Base-by-base conservation (phyloP, 2,113 vertebrate species). In the Clarias magur region DNA sequence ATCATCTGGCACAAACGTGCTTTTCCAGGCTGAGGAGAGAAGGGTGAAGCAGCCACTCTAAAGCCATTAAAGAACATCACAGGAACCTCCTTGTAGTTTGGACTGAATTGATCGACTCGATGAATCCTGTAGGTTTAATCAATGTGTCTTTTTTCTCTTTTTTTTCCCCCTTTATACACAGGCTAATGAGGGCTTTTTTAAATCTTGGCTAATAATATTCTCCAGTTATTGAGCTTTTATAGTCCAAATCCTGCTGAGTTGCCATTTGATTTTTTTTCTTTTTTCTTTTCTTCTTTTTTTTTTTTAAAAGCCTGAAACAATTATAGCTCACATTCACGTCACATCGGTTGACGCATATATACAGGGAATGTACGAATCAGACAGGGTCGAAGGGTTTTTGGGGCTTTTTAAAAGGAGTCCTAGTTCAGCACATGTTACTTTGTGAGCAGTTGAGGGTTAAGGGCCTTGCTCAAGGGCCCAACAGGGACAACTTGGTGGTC, bases 51-150 rank as follows among this genome's bases (percentile, higher is more conserved):
- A 70, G 27, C 70, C 42, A 11, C 70, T 42, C 8, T 12, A 21
- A 72, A 70, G 30, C 67, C 67, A 13, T 70, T 70, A 70, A 72
- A 73, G 70, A 73, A 73, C 0, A 10, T 9, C 70, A 23, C 21
- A 5, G 13, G 59, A 19, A 23, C 19, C 21, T 3, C 67, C 21
- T 73, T 48, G 3, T 38, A 42, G 2, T 48, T 23, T 73, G 42
- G 34, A 73, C 38, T 12, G 34, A 42, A 73, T 48, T 23, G 70
- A 73, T 73, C 70, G 15, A 30, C 63, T 70, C 87, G 84, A 78
- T 27, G 84, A 62, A 76, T 89, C 88, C 73, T 72, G 76, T 34
- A 54, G 62, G 83, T 84, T 87, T 73, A 90, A 62, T 90, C 72
- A 86, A 16, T 54, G 23, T 34, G 80, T 38, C 54, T 59, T 30